A percentile compares a stretch with the other conserved stretches of the same genome.
Conservation (phyloP, 2,888 invertebrate species). For the Tuta absoluta region DNA sequence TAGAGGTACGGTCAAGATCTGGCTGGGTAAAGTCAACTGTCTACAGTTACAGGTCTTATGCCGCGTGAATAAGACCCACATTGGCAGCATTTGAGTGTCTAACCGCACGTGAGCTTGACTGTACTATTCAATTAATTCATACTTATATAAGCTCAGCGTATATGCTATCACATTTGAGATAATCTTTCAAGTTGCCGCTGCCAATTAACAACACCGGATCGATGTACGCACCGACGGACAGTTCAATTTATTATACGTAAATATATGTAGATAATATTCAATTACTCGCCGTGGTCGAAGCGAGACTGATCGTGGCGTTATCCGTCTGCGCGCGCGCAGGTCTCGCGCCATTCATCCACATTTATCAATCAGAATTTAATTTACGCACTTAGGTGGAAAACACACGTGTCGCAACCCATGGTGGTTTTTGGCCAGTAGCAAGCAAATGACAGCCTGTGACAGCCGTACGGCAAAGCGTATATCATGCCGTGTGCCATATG, state of each 20-base stretch:
- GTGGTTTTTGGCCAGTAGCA: too few species aligned
- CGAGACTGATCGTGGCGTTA: constrained; percentile 43
- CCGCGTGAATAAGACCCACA: too few species aligned
- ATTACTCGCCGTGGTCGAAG: constrained; percentile 37
- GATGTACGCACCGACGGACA: constrained; percentile 25
- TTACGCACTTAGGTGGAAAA: constrained; percentile 9
- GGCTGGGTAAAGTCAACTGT: too few species aligned
- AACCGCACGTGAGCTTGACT: too few species aligned
- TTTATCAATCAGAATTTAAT: constrained; percentile 35
- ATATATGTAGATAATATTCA: constrained; percentile 40
- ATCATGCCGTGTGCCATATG: too few species aligned
- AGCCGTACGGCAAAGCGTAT: too few species aligned
- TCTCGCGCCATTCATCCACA: constrained; percentile 30
- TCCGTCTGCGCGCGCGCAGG: constrained; percentile 29
- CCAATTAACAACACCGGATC: constrained; percentile 23
- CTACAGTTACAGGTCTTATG: too few species aligned
- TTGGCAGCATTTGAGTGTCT: too few species aligned
- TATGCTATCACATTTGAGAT: background rate
- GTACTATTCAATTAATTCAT: too few species aligned
- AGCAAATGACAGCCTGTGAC: too few species aligned
- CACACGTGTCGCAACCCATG: too few species aligned
- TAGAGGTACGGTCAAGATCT: too few species aligned
- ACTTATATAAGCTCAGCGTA: background rate
- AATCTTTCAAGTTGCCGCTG: constrained; percentile 26
- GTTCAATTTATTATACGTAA: constrained; percentile 28